Percentiles rank a stretch among this genome's conserved stretches.
Evolutionary conservation across 2,113 vertebrate species (phyloP).

Genomic region (Lanius collurio): DNA sequence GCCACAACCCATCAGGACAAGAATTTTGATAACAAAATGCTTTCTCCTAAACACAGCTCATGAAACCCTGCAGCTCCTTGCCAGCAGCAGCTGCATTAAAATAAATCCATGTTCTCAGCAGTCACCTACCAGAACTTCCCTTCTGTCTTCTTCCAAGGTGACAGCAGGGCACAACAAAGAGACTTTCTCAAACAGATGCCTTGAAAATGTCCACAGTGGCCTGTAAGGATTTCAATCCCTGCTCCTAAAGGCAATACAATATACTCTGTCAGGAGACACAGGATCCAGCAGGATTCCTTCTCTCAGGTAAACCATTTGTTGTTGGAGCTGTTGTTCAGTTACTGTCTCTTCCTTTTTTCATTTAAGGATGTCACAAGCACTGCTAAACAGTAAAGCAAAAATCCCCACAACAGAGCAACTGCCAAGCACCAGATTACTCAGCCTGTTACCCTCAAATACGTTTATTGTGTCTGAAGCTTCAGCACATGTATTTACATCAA

Average conservation of each 20-base stretch:
- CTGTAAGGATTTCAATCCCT: neutral
- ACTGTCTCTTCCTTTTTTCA: constrained; percentile 21
- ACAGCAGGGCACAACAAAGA: neutral
- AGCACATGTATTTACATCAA: constrained; percentile 18
- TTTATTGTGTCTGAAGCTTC: constrained; percentile 26
- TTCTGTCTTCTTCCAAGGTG: neutral
- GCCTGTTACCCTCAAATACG: neutral
- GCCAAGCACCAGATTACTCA: constrained; percentile 60
- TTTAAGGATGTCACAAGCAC: constrained; percentile 19
- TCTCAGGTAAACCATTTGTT: neutral
- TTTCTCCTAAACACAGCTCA: neutral
- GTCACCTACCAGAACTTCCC: neutral
- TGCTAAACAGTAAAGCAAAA: constrained; percentile 33
- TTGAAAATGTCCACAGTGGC: neutral
- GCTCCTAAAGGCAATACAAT: neutral
- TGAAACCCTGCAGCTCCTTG: neutral
- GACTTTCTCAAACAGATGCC: neutral
- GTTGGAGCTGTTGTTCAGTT: neutral
- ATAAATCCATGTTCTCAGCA: neutral
- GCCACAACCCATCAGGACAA: neutral
- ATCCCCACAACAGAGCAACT: constrained; percentile 28
- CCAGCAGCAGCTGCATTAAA: constrained; percentile 7
- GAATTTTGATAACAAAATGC: neutral
- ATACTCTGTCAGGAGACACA: neutral
- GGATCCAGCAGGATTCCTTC: neutral